Conservation (phyloP, 37 sponge, comb jelly and placozoan genomes). For the Bolinopsis microptera region DNA sequence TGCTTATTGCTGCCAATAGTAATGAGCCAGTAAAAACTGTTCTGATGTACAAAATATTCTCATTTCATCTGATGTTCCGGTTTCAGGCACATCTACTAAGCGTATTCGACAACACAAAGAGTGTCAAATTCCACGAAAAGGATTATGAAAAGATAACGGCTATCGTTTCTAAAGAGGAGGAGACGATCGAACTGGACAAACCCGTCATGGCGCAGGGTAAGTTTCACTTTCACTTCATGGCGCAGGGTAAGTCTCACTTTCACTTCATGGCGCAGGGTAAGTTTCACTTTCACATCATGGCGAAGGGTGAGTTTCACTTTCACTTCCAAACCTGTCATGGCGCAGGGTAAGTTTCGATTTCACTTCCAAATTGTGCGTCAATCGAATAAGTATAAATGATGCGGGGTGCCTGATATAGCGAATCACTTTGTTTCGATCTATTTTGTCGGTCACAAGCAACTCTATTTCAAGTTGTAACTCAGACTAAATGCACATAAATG, state of each 20-base stretch:
- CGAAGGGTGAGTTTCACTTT: slow-evolving; percentile 73
- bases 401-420: too few relatives aligned
- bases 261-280: slow-evolving; percentile 84
- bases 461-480: too few relatives aligned
- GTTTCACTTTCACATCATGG: slow-evolving; percentile 67
- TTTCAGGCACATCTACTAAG: slow-evolving; percentile 86
- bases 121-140: slow-evolving; percentile 88
- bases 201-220: slow-evolving; percentile 86
- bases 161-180: slow-evolving; percentile 81
- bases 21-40: too few relatives aligned
- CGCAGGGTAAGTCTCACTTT: slow-evolving; percentile 73
- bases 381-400: too few relatives aligned
- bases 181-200: slow-evolving; percentile 81
- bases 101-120: slow-evolving; percentile 97
- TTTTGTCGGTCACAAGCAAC: too few relatives aligned
- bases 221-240: slow-evolving; percentile 67
- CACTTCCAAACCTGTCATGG: slow-evolving; percentile 78
- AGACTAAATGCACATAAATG: too few relatives aligned
- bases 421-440: too few relatives aligned
- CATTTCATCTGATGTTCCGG: too few relatives aligned
- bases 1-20: too few relatives aligned
- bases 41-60: too few relatives aligned
- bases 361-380: too few relatives aligned
- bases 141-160: slow-evolving; percentile 85
- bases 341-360: slow-evolving; percentile 74